Base-by-base conservation (phyloP, 2,797 vertebrate genomes). In the Notoglanidium macrostoma region DNA sequence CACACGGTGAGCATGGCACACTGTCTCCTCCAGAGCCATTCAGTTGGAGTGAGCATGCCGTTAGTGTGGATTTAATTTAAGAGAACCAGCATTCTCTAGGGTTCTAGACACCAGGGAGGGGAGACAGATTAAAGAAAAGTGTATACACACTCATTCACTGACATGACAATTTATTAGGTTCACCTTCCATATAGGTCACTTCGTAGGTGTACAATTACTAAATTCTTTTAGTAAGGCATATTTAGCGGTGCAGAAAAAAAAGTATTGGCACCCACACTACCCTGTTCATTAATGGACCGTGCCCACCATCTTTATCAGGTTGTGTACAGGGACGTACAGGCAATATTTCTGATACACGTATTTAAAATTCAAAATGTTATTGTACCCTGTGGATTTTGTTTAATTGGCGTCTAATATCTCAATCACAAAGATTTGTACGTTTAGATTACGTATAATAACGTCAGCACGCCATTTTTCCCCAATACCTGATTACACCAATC, bases 1-100 rank as follows among this genome's bases (percentile, higher is more conserved):
- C 67, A 91, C 73, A 90, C 40, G 2, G 29, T 79, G 67, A 85
- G 91, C 83, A 83, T 72, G 72, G 57, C 10, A 4, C 78, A 79
- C 84, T 55, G 68, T 86, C 83, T 85, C 79, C 87, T 88, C 79
- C 59, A 88, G 54, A 87, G 86, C 70, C 83, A 89, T 85, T 81
- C 67, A 84, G 32, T 61, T n/a, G 15, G 19, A 77, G 51, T 70
- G 46, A 90, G 26, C 87, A 87, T 90, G 89, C 87, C 72, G 51
- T 91, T 91, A 91, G 54, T 88, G 86, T 76, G 23, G 59, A 72
- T 51, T 73, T 70, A 49, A 80, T 74, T 32, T 74, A 72, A 68
- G 54, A 87, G 63, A 40, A 88, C 5, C 88, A 87, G 44, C 77
- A 70, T 40, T 89, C 85, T 73, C 72, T 57, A 54, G 85, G 86